A percentile compares a stretch with the other conserved stretches of the same genome.
These are phyloP conservation scores for Periophthalmus magnuspinnatus DNA, from an alignment of 2,797 vertebrate species.

Conservation along the genomic window DNA sequence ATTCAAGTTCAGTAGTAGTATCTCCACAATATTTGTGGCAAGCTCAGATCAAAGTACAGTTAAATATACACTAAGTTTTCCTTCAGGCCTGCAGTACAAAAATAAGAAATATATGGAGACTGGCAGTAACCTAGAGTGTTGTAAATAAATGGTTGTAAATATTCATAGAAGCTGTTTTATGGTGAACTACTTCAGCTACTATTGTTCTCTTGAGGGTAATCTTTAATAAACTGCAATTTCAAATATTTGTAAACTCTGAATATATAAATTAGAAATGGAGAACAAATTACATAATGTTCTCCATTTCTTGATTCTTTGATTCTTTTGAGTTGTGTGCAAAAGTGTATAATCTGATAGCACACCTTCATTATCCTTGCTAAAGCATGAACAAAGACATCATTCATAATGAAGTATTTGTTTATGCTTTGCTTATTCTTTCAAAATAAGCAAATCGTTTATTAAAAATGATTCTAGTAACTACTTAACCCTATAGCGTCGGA, in stretches of 20 bases:
- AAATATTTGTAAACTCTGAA: slow-evolving; percentile 7
- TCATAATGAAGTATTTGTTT: too few species aligned
- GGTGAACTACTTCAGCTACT: slow-evolving; percentile 11
- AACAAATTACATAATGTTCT: slow-evolving; percentile 16
- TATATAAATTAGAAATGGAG: slow-evolving; percentile 8
- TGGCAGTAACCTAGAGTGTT: slow-evolving; percentile 17
- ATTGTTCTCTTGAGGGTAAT: slow-evolving; percentile 12
- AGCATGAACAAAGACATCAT: too few species aligned
- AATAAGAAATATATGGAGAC: background rate
- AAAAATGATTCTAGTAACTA: too few species aligned
- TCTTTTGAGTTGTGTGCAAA: slow-evolving; percentile 35
- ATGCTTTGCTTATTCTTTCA: too few species aligned
- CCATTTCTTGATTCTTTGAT: too few species aligned
- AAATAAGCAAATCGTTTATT: too few species aligned
- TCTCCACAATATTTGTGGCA: background rate
- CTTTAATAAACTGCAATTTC: slow-evolving; percentile 8
- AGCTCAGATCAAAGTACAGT: slow-evolving; percentile 4
- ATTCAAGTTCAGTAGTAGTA: slow-evolving; percentile 7
- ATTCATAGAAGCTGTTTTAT: slow-evolving; percentile 23
- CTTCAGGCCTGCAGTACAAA: slow-evolving; percentile 9
- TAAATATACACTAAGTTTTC: slow-evolving; percentile 15
- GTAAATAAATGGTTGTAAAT: slow-evolving; percentile 3
- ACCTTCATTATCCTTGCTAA: background rate
- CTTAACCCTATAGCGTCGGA: too few species aligned
- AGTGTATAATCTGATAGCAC: slow-evolving; percentile 14